A percentile compares a stretch with the other conserved stretches of the same genome.
Conservation (phyloP, 2,888 invertebrate genomes). For the Desoria tigrina region DNA sequence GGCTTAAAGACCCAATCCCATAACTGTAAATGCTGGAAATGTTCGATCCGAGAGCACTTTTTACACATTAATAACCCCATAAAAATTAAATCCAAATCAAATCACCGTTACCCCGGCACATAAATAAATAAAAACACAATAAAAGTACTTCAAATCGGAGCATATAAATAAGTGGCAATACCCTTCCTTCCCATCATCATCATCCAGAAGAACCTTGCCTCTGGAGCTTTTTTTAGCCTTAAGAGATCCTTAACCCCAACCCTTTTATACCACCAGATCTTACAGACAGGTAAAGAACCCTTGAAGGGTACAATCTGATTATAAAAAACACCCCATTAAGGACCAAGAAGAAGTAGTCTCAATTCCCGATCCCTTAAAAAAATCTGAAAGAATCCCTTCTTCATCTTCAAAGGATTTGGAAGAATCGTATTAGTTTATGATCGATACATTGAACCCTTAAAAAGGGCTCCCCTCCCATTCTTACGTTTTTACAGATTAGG, state of each 20-base stretch:
- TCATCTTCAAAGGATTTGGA: neutral
- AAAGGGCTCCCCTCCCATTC: constrained; percentile 1
- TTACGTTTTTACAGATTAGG: neutral
- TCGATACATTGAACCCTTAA: constrained; percentile 17
- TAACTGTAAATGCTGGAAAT: too few species aligned
- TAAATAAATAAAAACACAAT: constrained; percentile 3
- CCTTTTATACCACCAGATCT: constrained; percentile 17
- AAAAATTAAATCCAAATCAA: neutral
- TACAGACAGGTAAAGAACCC: constrained; percentile 23
- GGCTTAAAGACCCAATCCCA: too few species aligned
- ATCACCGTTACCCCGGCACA: neutral
- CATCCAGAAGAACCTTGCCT: too few species aligned
- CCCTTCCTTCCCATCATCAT: too few species aligned
- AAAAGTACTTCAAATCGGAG: neutral
- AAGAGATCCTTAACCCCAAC: constrained; percentile 20
- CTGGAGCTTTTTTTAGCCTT: neutral
- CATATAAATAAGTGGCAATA: too few species aligned
- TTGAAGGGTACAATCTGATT: constrained; percentile 2
- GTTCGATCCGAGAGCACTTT: too few species aligned
- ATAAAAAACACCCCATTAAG: constrained; percentile 22
- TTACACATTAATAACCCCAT: too few species aligned
- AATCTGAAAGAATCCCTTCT: neutral
- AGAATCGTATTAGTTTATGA: constrained; percentile 17
- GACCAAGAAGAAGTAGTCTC: neutral
- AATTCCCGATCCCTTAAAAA: neutral